These are phyloP conservation scores for Macrosteles quadrilineatus DNA, from an alignment of 1,140 invertebrate species.

Conservation along the genomic window DNA sequence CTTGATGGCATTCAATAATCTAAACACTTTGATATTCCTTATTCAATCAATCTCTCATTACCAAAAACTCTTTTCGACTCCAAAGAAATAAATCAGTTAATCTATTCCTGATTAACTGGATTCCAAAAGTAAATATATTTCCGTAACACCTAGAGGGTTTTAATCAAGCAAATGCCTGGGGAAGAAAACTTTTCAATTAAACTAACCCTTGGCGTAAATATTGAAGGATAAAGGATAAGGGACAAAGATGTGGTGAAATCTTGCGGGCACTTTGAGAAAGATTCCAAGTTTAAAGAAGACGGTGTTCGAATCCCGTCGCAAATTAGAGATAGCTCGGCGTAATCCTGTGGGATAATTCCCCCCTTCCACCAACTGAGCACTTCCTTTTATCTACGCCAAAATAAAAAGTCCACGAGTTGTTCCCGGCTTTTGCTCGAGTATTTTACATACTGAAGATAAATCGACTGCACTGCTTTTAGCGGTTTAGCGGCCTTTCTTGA, in stretches of 20 bases:
- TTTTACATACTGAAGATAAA: constrained; percentile 17
- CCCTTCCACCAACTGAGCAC: not conserved
- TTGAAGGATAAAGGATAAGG: not conserved
- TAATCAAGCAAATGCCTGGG: not conserved
- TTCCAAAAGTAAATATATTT: too few relatives aligned
- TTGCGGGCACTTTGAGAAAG: not conserved
- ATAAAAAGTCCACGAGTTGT: constrained; percentile 24
- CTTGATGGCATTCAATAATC: too few relatives aligned
- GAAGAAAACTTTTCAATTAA: not conserved
- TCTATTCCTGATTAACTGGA: too few relatives aligned
- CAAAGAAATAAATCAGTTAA: too few relatives aligned
- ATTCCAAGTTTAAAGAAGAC: not conserved
- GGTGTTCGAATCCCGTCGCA: constrained; percentile 19
- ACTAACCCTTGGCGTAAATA: not conserved
- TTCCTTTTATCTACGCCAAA: constrained; percentile 23
- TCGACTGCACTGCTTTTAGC: not conserved
- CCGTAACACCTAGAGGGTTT: not conserved
- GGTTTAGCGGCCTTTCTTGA: too few relatives aligned
- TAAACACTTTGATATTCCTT: too few relatives aligned
- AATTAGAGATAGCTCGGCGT: constrained; percentile 13
- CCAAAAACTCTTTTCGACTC: too few relatives aligned
- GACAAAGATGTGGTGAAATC: constrained; percentile 5
- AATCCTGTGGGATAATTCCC: constrained; percentile 15
- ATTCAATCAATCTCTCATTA: too few relatives aligned
- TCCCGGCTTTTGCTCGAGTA: not conserved